Percentiles rank a stretch among this genome's conserved stretches.
Evolutionary conservation across 1,140 invertebrate species (phyloP).

Genomic region (Caenorhabditis inopinata): DNA sequence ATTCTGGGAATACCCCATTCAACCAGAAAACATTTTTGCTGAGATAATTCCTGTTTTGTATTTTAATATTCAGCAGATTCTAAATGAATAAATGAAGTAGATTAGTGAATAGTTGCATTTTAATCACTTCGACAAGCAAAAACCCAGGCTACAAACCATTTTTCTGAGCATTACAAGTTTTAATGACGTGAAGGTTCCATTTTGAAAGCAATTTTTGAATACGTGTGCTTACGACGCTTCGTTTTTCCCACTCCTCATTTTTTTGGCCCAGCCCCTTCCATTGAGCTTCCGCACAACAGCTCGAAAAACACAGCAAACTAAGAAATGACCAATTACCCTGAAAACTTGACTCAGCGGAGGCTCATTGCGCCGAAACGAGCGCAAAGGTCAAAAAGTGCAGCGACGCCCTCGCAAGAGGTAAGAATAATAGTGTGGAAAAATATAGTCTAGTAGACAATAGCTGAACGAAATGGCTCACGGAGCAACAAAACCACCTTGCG

Average conservation of each 20-base stretch:
- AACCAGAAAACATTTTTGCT: no score
- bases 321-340: not conserved
- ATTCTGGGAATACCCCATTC: no score
- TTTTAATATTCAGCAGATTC: no score
- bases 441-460: not conserved
- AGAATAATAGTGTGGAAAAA: not conserved
- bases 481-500: not conserved
- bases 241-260: not conserved
- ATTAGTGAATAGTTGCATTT: no score
- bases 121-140: no score
- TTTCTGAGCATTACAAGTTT: no score
- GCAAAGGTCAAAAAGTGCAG: not conserved
- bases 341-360: not conserved
- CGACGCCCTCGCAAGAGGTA: not conserved
- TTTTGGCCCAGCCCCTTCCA: not conserved
- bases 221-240: no score
- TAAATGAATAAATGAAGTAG: no score
- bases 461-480: conserved; percentile 11
- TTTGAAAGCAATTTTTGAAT: no score
- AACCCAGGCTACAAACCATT: no score
- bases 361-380: not conserved
- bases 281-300: not conserved
- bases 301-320: not conserved
- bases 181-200: no score
- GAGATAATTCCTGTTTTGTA: no score